Base-by-base conservation (phyloP, 2,797 vertebrate genomes). In the Salarias fasciatus region DNA sequence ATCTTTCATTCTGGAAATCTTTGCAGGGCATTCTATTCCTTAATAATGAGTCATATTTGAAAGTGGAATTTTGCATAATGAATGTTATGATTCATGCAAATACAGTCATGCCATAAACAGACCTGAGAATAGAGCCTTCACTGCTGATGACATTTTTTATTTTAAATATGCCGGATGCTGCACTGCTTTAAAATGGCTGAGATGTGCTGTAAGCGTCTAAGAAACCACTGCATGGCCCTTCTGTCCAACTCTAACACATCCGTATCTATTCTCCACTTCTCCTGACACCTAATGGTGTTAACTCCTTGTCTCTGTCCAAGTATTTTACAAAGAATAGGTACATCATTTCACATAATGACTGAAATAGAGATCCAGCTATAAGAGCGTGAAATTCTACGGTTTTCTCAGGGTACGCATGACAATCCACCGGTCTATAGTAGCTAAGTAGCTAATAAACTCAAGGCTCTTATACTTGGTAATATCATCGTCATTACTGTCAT, bases 401-500 rank as follows among this genome's bases (percentile, higher is more conserved):
- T 53, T 33, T 45, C 14, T 57, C 13, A 53, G 30, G 38, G 35
- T 61, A 44, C 54, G 0, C 30, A 11, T 66, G 28, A 38, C 36
- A 41, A 63, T 69, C 59, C 59, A 63, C 28, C 50, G 49, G 15
- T 30, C 43, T 9, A 56, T 63, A 42, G 24, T 50, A 45, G 36
- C 44, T 49, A 54, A 55, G 44, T 24, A 49, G 45, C 33, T 35
- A 33, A 35, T 67, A 54, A 28, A 44, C 66, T 66, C 11, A 8
- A 58, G 46, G 63, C 69, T 36, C 28, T 68, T 63, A 57, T 55
- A 65, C 46, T 72, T 37, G 45, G 47, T 49, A 72, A 33, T 68
- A 59, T 67, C 28, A 64, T 55, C 66, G 60, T 63, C 68, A 68
- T 69, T 66, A 56, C 53, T 69, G 74, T 62, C 80, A 75, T 69